Evolutionary conservation across 2,113 vertebrate species (phyloP).

Genomic region (Festucalex cinctus): DNA sequence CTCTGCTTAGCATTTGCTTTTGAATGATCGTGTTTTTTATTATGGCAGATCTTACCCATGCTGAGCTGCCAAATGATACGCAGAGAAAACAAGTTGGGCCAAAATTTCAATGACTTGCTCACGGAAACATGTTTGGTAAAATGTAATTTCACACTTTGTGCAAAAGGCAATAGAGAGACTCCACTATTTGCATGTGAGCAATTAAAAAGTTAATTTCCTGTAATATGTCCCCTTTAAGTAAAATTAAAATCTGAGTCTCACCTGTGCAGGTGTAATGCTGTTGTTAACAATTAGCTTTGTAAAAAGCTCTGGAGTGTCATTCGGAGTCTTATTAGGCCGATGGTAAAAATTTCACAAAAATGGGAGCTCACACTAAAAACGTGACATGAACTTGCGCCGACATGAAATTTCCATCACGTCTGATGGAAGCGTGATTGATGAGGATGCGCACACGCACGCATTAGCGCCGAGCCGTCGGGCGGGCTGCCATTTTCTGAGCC

Average conservation of each 20-base stretch:
- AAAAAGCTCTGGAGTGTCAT: not conserved
- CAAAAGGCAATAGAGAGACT: not conserved
- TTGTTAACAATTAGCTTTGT: not conserved
- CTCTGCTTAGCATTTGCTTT: no score
- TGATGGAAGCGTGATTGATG: constrained; percentile 9
- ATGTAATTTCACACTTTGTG: not conserved
- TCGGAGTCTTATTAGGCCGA: constrained; percentile 7
- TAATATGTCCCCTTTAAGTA: not conserved
- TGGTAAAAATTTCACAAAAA: constrained; percentile 8
- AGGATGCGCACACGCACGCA: not conserved
- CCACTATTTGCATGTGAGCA: not conserved
- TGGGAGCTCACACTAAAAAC: not conserved
- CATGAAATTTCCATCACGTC: constrained; percentile 4
- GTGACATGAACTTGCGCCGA: not conserved
- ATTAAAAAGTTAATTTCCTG: not conserved
- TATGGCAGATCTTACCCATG: no score
- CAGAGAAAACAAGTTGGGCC: no score
- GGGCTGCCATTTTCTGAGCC: not conserved
- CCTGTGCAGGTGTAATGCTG: not conserved
- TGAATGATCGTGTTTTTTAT: no score
- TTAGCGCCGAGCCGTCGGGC: not conserved
- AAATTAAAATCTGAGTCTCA: not conserved
- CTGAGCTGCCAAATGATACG: no score
- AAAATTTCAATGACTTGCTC: not conserved
- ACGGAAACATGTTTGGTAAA: not conserved